These are phyloP conservation scores for Syrrhaptes paradoxus DNA, from an alignment of 2,113 vertebrate species.

Conservation along the genomic window DNA sequence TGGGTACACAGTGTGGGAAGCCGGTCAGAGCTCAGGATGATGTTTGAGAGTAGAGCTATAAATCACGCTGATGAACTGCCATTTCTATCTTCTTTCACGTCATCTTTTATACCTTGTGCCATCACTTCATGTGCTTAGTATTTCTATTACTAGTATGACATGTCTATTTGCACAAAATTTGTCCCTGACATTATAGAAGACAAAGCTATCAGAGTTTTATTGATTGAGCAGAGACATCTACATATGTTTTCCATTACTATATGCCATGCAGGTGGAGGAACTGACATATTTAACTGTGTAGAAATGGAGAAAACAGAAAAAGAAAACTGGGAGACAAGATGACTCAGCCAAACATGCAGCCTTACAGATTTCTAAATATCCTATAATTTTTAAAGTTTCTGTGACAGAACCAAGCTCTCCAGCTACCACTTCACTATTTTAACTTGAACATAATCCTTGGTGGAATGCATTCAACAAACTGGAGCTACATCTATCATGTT, in stretches of 20 bases:
- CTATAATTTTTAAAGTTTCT: background rate
- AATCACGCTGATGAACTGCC: fast-evolving
- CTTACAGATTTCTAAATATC: background rate
- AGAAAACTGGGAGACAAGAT: background rate
- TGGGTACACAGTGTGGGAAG: background rate
- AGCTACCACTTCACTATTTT: background rate
- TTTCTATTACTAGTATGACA: background rate
- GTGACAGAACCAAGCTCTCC: background rate
- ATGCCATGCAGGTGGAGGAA: background rate
- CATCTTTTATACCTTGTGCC: background rate
- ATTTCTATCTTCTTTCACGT: background rate
- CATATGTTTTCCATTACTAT: background rate
- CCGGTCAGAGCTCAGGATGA: background rate
- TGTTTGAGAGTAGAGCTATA: background rate
- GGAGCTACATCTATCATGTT: background rate
- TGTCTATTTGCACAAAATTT: background rate
- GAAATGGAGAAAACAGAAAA: background rate
- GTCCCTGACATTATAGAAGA: background rate
- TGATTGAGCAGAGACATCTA: background rate
- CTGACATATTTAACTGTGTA: background rate
- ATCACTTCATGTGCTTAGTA: background rate
- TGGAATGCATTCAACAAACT: background rate
- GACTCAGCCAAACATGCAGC: background rate
- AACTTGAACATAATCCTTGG: background rate
- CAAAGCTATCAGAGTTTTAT: background rate